phyloP scores from a whole-genome alignment of 2,888 invertebrate species.

The Hemithea aestivaria region DNA sequence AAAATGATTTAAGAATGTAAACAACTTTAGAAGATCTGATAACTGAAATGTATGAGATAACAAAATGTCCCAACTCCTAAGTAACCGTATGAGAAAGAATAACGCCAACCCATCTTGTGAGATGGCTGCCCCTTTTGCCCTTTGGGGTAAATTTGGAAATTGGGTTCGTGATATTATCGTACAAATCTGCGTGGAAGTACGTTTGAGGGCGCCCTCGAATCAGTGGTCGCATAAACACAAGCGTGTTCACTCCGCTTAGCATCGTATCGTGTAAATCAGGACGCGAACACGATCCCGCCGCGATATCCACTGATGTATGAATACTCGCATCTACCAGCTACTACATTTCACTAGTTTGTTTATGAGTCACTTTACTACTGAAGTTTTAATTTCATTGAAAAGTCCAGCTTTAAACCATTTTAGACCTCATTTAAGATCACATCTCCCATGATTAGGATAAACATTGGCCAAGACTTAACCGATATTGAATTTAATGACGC shows the following conservation, averaged over 20 bases:
- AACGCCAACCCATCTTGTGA: background rate
- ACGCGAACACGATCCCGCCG: conserved; percentile 54
- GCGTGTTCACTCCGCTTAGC: conserved; percentile 41
- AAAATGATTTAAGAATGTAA: conserved; percentile 1
- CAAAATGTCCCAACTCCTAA: too few relatives aligned
- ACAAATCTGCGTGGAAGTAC: conserved; percentile 22
- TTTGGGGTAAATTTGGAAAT: conserved; percentile 8
- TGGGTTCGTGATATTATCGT: conserved; percentile 18
- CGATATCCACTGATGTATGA: conserved; percentile 66
- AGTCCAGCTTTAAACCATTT: too few relatives aligned
- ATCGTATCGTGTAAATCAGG: conserved; percentile 66
- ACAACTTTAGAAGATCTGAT: background rate
- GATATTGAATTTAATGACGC: conserved; percentile 12
- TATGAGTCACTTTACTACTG: conserved; percentile 20
- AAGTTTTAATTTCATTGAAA: too few relatives aligned
- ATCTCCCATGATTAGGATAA: conserved; percentile 19
- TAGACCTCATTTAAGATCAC: too few relatives aligned
- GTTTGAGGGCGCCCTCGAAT: conserved; percentile 36
- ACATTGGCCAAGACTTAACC: conserved; percentile 21
- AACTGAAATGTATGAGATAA: too few relatives aligned
- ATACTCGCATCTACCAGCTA: conserved; percentile 47
- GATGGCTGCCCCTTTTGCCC: too few relatives aligned
- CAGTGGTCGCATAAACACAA: background rate
- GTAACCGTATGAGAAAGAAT: background rate
- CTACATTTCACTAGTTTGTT: conserved; percentile 29